Evolutionary conservation across 2,888 invertebrate species (phyloP).

Genomic region (Mayetiola destructor): DNA sequence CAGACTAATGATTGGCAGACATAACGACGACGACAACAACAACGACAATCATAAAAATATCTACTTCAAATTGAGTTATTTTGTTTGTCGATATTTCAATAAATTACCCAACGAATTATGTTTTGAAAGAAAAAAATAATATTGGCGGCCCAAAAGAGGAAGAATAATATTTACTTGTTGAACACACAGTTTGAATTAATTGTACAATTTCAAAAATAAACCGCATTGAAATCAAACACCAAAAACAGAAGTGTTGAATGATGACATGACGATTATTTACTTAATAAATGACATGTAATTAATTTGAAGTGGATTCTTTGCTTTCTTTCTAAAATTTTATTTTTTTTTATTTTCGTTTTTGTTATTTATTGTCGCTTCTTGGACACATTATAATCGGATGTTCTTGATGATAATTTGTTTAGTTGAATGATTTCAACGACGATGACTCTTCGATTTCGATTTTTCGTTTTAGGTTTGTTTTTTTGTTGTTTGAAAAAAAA

Average conservation of each 20-base stretch:
- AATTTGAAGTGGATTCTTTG: neutral
- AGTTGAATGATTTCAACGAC: neutral
- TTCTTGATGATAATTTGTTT: too few relatives aligned
- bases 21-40: conserved; percentile 2
- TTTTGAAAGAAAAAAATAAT: neutral
- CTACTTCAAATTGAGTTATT: neutral
- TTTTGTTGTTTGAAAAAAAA: neutral
- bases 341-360: too few relatives aligned
- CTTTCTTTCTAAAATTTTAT: too few relatives aligned
- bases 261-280: neutral
- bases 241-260: neutral
- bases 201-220: neutral
- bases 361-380: too few relatives aligned
- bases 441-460: neutral
- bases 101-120: conserved; percentile 11
- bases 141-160: neutral
- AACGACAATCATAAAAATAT: neutral
- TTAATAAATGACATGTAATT: conserved; percentile 12
- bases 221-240: too few relatives aligned
- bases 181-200: conserved; percentile 1
- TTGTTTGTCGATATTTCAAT: neutral
- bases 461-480: neutral
- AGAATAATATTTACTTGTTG: conserved; percentile 6
- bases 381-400: too few relatives aligned
- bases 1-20: conserved; percentile 4